Conservation (phyloP, 2,797 vertebrate genomes). For the Spondyliosoma cantharus region DNA sequence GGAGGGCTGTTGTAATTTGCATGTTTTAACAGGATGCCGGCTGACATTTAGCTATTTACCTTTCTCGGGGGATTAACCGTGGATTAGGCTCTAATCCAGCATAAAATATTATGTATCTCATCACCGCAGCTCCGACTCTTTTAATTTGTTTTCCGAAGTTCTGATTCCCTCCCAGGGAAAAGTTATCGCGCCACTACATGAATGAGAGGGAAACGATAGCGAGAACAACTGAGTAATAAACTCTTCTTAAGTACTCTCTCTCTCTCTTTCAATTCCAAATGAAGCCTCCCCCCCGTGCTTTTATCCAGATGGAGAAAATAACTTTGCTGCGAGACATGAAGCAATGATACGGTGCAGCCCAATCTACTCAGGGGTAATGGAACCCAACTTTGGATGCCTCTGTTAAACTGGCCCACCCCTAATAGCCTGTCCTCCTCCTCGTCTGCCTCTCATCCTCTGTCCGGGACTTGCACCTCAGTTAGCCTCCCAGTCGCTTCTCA, state of each 20-base stretch:
- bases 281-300: conserved; percentile 10
- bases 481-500: conserved; percentile 56
- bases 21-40: conserved; percentile 72
- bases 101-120: conserved; percentile 76
- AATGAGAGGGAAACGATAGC: conserved; percentile 42
- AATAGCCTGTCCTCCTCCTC: conserved; percentile 11
- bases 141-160: conserved; percentile 78
- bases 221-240: conserved; percentile 26
- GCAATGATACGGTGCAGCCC: conserved; percentile 6
- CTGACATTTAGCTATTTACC: conserved; percentile 78
- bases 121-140: conserved; percentile 54
- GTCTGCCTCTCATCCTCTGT: conserved; percentile 3
- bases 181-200: conserved; percentile 35
- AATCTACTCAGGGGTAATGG: conserved; percentile 15
- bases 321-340: conserved; percentile 20
- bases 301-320: conserved; percentile 17
- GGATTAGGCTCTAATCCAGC: conserved; percentile 76
- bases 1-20: conserved; percentile 70
- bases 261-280: background rate
- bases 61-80: conserved; percentile 68
- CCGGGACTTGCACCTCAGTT: conserved; percentile 27
- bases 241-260: background rate
- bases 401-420: conserved; percentile 7
- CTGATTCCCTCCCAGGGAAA: conserved; percentile 53
- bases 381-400: conserved; percentile 13